phyloP scores from a whole-genome alignment of 2,113 vertebrate species.

The Pandion haliaetus region DNA sequence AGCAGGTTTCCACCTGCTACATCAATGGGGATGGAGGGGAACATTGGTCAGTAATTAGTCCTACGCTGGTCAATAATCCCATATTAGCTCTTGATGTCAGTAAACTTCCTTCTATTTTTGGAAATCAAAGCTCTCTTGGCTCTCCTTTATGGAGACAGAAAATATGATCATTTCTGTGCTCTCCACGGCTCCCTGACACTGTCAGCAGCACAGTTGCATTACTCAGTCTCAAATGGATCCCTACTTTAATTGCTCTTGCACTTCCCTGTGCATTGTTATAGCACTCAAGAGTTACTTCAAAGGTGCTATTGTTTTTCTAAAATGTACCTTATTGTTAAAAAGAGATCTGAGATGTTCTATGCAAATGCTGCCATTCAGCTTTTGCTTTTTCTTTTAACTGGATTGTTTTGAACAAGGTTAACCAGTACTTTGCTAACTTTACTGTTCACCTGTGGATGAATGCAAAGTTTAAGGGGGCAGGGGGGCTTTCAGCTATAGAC shows the following conservation, averaged over 20 bases:
- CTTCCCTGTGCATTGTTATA: neutral
- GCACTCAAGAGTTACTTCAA: neutral
- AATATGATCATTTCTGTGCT: neutral
- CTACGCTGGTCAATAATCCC: neutral
- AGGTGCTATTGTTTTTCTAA: conserved; percentile 30
- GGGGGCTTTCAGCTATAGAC: neutral
- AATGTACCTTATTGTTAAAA: neutral
- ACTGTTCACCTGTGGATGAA: neutral
- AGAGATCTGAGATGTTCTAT: neutral
- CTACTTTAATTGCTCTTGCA: neutral
- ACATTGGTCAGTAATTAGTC: neutral
- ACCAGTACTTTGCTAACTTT: neutral
- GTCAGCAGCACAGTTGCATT: neutral
- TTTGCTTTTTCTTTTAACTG: neutral
- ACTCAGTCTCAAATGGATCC: neutral
- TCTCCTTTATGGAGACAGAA: neutral
- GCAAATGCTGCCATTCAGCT: conserved; percentile 15
- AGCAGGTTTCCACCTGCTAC: neutral
- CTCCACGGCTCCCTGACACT: neutral
- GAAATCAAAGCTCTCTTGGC: neutral
- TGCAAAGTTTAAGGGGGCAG: neutral
- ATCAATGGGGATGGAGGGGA: neutral
- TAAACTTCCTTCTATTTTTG: neutral
- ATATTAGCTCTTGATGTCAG: neutral
- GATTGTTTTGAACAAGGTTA: neutral